Conservation (phyloP, 2,888 invertebrate genomes). For the Sarcophaga rosellei region DNA sequence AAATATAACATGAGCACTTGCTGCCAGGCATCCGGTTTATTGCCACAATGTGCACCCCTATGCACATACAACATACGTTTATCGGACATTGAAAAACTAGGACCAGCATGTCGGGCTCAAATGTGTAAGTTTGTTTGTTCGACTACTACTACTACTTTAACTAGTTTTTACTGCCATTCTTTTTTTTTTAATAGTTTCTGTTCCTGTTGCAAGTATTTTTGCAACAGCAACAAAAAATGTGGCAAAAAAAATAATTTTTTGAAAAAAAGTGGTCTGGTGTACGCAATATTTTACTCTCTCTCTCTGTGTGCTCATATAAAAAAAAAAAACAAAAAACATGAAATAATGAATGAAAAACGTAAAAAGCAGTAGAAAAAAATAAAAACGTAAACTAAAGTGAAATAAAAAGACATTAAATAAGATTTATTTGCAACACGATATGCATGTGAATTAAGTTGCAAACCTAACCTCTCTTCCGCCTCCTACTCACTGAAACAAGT, state of each 20-base stretch:
- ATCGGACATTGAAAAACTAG: constrained; percentile 88
- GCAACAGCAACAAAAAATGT: neutral
- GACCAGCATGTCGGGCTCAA: constrained; percentile 88
- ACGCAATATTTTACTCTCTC: constrained; percentile 50
- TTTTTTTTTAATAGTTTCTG: constrained; percentile 26
- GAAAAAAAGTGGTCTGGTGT: neutral
- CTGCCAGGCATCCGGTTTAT: constrained; percentile 86
- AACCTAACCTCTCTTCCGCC: neutral
- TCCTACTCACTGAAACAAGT: neutral
- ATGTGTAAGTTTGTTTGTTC: constrained; percentile 84
- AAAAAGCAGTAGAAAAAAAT: constrained; percentile 8
- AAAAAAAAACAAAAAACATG: too few relatives aligned
- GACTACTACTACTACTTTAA: constrained; percentile 4
- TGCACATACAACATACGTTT: constrained; percentile 92
- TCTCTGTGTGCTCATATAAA: too few relatives aligned
- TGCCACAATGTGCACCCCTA: constrained; percentile 86
- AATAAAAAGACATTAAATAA: constrained; percentile 68
- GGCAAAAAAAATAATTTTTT: neutral
- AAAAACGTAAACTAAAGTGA: constrained; percentile 8
- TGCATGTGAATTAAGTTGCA: constrained; percentile 65
- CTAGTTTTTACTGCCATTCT: neutral
- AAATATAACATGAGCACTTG: constrained; percentile 91
- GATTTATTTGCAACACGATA: constrained; percentile 68
- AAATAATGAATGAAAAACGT: neutral
- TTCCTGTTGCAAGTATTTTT: constrained; percentile 7